These are phyloP conservation scores for Alexandromys fortis DNA, from an alignment of 2,113 vertebrate species.

Conservation along the genomic window DNA sequence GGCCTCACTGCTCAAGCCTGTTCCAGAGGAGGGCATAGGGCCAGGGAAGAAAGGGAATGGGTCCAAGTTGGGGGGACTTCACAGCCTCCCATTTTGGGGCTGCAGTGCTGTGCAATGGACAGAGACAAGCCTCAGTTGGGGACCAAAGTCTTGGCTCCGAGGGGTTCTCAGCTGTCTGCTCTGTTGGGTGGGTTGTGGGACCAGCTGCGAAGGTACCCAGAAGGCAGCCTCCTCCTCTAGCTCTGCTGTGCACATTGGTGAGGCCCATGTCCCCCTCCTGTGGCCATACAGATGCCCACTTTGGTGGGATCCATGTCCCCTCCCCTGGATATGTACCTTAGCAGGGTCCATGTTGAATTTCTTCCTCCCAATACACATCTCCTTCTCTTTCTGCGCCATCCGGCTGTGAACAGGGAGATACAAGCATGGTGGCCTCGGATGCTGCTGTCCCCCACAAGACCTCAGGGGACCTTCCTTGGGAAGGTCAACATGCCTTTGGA, in stretches of 20 bases:
- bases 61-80: background rate
- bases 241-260: background rate
- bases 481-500: background rate
- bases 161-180: background rate
- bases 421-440: background rate
- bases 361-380: slow-evolving; percentile 89
- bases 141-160: background rate
- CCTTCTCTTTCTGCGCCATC: slow-evolving; percentile 87
- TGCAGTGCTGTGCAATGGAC: background rate
- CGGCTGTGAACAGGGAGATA: slow-evolving; percentile 73
- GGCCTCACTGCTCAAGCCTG: background rate
- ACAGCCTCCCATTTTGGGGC: background rate
- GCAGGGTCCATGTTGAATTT: slow-evolving; percentile 97
- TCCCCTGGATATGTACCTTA: slow-evolving; percentile 87
- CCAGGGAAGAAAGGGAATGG: background rate
- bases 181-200: background rate
- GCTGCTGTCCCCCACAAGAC: too few relatives aligned
- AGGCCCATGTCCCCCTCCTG: background rate
- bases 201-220: too few relatives aligned
- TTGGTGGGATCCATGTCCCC: too few relatives aligned
- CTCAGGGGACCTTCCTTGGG: background rate
- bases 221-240: background rate
- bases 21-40: background rate
- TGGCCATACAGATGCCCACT: background rate
- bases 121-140: background rate